Conservation (phyloP, 1,140 invertebrate species). For the Musca domestica region DNA sequence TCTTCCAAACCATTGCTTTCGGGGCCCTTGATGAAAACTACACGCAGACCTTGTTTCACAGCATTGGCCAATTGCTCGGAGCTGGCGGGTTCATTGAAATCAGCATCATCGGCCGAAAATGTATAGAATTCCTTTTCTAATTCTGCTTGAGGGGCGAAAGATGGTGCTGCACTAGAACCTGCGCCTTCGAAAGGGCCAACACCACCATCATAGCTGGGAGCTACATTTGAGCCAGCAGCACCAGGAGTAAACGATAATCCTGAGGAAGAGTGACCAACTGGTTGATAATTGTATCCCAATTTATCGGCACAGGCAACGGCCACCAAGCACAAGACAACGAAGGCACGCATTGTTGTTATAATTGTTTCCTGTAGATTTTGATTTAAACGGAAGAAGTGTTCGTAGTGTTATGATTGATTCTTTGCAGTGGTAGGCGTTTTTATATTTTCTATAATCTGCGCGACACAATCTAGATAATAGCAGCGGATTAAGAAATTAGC, state of each 20-base stretch:
- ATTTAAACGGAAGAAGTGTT: too few relatives aligned
- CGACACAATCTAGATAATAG: too few relatives aligned
- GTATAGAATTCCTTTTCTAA: constrained; percentile 42
- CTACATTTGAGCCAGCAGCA: neutral
- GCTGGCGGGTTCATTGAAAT: constrained; percentile 39
- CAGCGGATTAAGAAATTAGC: too few relatives aligned
- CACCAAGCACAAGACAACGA: constrained; percentile 39
- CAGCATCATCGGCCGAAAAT: constrained; percentile 39
- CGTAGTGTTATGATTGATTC: too few relatives aligned
- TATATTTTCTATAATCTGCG: too few relatives aligned
- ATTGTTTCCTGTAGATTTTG: neutral
- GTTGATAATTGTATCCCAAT: constrained; percentile 48
- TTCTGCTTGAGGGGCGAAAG: constrained; percentile 34
- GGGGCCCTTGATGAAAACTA: constrained; percentile 45
- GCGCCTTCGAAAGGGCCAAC: neutral
- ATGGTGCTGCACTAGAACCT: neutral
- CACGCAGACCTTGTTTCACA: constrained; percentile 65
- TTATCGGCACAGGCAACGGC: constrained; percentile 40
- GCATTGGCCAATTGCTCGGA: constrained; percentile 46
- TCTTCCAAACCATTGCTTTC: constrained; percentile 37
- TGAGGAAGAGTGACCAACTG: constrained; percentile 37
- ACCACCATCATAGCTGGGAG: neutral
- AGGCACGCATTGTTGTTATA: constrained; percentile 26
- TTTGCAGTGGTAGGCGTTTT: too few relatives aligned
- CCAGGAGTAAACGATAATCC: constrained; percentile 41